These are phyloP conservation scores for Diabrotica undecimpunctata DNA, from an alignment of 1,140 invertebrate species.

Conservation along the genomic window DNA sequence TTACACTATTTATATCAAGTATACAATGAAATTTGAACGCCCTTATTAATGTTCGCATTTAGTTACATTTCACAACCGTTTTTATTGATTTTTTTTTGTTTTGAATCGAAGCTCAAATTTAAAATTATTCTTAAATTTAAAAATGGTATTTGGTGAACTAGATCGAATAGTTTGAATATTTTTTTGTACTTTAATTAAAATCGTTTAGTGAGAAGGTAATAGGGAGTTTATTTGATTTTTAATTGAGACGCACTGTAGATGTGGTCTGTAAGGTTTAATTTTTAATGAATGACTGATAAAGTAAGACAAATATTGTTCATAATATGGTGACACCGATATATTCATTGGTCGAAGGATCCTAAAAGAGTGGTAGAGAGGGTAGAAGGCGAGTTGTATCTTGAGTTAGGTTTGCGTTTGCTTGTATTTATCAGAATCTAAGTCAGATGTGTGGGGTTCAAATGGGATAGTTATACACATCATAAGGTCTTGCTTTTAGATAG, in stretches of 20 bases:
- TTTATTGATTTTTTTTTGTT: constrained; percentile 31
- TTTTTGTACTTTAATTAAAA: constrained; percentile 4
- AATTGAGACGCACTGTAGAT: neutral
- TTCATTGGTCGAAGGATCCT: too few relatives aligned
- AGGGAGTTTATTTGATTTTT: neutral
- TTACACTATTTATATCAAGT: constrained; percentile 26
- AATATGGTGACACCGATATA: too few relatives aligned
- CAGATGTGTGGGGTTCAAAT: too few relatives aligned
- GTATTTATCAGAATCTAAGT: too few relatives aligned
- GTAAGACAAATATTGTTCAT: too few relatives aligned
- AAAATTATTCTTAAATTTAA: constrained; percentile 7
- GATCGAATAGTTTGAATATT: neutral
- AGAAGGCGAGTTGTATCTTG: too few relatives aligned
- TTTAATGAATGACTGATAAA: neutral
- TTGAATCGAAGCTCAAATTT: constrained; percentile 27
- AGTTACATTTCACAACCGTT: constrained; percentile 29
- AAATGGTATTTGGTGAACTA: neutral
- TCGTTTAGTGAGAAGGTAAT: neutral
- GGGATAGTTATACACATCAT: too few relatives aligned
- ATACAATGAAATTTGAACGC: constrained; percentile 24
- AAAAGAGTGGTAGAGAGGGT: too few relatives aligned
- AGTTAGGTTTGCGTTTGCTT: too few relatives aligned
- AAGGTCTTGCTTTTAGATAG: too few relatives aligned
- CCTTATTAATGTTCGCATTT: constrained; percentile 20
- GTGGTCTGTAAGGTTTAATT: neutral